These are phyloP conservation scores for Globodera rostochiensis DNA, from an alignment of 1,140 invertebrate genomes.

Conservation along the genomic window DNA sequence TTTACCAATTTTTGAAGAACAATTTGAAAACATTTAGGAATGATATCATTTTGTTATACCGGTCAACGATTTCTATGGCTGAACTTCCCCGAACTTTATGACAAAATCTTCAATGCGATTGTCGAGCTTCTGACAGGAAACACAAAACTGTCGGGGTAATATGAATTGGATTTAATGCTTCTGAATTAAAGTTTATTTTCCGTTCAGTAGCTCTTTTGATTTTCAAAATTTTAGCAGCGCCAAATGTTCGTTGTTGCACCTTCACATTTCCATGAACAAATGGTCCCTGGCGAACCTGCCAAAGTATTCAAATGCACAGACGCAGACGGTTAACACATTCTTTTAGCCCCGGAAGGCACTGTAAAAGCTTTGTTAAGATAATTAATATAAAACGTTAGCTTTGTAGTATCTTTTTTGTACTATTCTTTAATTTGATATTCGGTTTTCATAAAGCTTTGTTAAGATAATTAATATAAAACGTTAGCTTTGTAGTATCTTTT, in stretches of 20 bases:
- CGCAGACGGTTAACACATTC: slow-evolving; percentile 30
- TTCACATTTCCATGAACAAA: slow-evolving; percentile 29
- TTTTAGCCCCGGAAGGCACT: background rate
- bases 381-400: too few relatives aligned
- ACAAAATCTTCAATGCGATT: slow-evolving; percentile 27
- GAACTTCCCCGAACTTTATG: slow-evolving; percentile 40
- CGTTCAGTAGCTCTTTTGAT: slow-evolving; percentile 5
- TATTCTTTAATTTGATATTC: too few relatives aligned
- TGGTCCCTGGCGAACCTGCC: slow-evolving; percentile 33
- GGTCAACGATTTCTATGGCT: slow-evolving; percentile 39
- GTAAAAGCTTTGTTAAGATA: too few relatives aligned
- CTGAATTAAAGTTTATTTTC: background rate
- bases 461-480: too few relatives aligned
- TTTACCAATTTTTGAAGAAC: background rate
- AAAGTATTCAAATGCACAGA: slow-evolving; percentile 24
- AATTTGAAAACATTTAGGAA: slow-evolving; percentile 19
- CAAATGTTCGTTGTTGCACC: slow-evolving; percentile 29
- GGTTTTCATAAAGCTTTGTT: too few relatives aligned
- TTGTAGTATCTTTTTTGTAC: too few relatives aligned
- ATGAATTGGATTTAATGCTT: too few relatives aligned
- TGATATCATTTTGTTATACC: slow-evolving; percentile 29
- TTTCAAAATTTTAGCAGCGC: slow-evolving; percentile 4
- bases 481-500: too few relatives aligned
- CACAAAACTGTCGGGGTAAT: slow-evolving; percentile 25
- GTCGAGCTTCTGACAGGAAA: slow-evolving; percentile 18